phyloP scores from a whole-genome alignment of 30 jellyfish, hydroid and myxozoan genomes.

The Aurelia aurita complex sp. Pacific region DNA sequence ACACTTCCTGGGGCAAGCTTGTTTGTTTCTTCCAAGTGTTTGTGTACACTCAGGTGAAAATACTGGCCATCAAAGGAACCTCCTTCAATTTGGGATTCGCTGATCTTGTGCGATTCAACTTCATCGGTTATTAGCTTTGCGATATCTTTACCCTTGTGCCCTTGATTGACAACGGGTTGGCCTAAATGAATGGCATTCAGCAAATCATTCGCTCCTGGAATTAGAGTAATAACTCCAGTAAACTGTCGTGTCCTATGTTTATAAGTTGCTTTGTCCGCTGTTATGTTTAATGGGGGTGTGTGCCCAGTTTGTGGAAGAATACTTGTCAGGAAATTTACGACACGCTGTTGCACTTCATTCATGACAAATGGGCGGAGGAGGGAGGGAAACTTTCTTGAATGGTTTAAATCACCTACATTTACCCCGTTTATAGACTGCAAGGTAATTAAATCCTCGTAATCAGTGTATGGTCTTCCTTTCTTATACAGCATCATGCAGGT shows the following conservation, averaged over 20 bases:
- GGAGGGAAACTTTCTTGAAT: constrained; percentile 3
- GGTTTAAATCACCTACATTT: neutral
- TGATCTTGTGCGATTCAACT: neutral
- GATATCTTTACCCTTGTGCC: constrained; percentile 1
- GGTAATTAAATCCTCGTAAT: neutral
- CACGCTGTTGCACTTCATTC: constrained; percentile 8
- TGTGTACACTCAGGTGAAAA: constrained; percentile 17
- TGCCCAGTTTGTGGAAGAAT: constrained; percentile 31
- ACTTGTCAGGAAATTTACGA: neutral
- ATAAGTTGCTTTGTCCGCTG: constrained; percentile 26
- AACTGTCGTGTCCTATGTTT: neutral
- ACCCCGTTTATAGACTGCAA: neutral
- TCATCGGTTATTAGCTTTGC: constrained; percentile 6
- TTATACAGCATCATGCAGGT: neutral
- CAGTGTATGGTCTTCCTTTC: constrained; percentile 8
- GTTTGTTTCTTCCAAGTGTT: neutral
- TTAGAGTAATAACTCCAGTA: no score
- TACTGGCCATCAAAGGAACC: constrained; percentile 36
- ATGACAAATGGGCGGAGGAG: constrained; percentile 8
- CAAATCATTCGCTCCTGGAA: no score
- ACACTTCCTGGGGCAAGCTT: constrained; percentile 9
- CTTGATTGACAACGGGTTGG: constrained; percentile 10
- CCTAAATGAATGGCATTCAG: neutral
- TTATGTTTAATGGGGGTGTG: constrained; percentile 3
- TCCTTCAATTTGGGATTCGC: constrained; percentile 8